phyloP scores from a whole-genome alignment of 2,888 invertebrate genomes.

The Tetranychus truncatus region DNA sequence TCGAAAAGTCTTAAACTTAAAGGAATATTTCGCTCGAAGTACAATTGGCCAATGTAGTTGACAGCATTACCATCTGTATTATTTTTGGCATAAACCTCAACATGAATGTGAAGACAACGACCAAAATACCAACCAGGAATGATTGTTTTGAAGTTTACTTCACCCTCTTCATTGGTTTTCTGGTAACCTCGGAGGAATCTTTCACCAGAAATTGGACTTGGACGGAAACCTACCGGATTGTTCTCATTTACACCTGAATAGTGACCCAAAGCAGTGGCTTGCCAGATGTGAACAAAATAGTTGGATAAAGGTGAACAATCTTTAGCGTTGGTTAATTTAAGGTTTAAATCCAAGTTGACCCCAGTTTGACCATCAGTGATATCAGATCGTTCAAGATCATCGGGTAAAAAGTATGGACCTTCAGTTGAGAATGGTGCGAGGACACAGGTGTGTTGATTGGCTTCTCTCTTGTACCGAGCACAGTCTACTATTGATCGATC shows the following conservation, averaged over 20 bases:
- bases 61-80: neutral
- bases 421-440: neutral
- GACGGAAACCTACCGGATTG: too few species aligned
- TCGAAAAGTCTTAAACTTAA: neutral
- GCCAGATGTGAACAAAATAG: neutral
- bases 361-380: slow-evolving; percentile 3
- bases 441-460: slow-evolving; percentile 1
- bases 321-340: neutral
- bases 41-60: slow-evolving; percentile 7
- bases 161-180: slow-evolving; percentile 16
- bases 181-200: slow-evolving; percentile 19
- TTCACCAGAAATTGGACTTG: slow-evolving; percentile 7
- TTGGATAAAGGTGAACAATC: neutral
- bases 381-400: neutral
- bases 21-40: neutral
- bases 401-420: slow-evolving; percentile 6
- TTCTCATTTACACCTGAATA: neutral
- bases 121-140: slow-evolving; percentile 15
- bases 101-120: slow-evolving; percentile 5
- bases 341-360: neutral
- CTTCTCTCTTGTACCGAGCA: neutral
- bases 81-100: neutral
- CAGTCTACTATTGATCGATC: neutral
- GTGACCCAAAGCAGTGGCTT: neutral
- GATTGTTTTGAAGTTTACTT: slow-evolving; percentile 15